These are phyloP conservation scores for Cotesia chilonis DNA, from an alignment of 1,140 invertebrate genomes.

Conservation along the genomic window DNA sequence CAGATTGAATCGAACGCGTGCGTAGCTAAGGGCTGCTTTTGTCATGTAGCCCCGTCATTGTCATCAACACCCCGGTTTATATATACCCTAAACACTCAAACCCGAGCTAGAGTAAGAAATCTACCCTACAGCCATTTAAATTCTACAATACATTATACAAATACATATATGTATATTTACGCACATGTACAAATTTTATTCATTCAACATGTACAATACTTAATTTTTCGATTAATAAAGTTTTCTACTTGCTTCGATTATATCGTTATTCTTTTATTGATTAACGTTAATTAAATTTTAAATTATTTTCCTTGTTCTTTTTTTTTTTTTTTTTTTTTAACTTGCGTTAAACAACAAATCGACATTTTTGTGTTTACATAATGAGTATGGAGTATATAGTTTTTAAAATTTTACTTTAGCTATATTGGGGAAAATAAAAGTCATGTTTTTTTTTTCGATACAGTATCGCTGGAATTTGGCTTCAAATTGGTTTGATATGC, in stretches of 20 bases:
- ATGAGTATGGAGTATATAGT: neutral
- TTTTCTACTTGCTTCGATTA: neutral
- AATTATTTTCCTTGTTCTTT: no score
- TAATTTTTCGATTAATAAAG: no score
- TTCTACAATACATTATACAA: neutral
- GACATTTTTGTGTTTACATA: conserved; percentile 13
- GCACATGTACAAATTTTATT: no score
- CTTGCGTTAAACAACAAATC: neutral
- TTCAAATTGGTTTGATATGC: no score
- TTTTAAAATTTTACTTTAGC: no score
- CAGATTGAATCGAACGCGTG: conserved; percentile 44
- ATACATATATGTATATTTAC: no score
- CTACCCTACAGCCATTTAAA: conserved; percentile 36
- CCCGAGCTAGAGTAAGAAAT: neutral
- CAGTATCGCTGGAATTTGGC: no score
- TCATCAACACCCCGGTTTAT: conserved; percentile 33
- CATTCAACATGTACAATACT: no score
- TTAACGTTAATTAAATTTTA: neutral
- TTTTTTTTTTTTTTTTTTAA: neutral
- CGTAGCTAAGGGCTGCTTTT: conserved; percentile 37
- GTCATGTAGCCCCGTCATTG: conserved; percentile 31
- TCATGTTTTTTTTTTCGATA: no score
- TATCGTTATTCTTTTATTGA: neutral
- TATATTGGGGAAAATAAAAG: no score
- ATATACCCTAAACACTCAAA: neutral